These are phyloP conservation scores for Lanistes nyassanus DNA, from an alignment of 1,140 invertebrate genomes.

Conservation along the genomic window DNA sequence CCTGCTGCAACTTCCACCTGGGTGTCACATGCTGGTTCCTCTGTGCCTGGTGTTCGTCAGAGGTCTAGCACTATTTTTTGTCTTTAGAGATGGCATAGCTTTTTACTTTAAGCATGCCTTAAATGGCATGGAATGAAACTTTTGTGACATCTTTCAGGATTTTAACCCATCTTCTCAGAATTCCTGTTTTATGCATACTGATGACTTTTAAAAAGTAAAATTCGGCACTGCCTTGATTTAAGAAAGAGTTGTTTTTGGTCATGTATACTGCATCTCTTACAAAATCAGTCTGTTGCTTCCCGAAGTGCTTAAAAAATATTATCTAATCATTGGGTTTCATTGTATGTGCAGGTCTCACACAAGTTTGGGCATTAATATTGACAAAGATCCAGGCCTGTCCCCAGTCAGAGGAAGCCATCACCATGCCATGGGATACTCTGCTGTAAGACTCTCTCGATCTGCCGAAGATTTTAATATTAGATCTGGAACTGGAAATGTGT, in stretches of 20 bases:
- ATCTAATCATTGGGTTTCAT: neutral
- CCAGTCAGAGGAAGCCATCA: conserved; percentile 43
- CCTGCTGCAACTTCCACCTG: conserved; percentile 55
- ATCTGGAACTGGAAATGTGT: neutral
- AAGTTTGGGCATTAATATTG: conserved; percentile 53
- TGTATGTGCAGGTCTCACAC: conserved; percentile 45
- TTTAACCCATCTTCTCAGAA: no score
- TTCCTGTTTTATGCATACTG: no score
- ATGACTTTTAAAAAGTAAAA: no score
- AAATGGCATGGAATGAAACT: no score
- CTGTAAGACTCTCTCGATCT: conserved; percentile 26
- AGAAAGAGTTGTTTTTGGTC: no score
- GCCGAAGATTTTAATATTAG: neutral
- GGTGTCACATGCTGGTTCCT: conserved; percentile 43
- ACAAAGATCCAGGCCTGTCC: conserved; percentile 49
- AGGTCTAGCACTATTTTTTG: conserved; percentile 34
- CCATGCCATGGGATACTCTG: conserved; percentile 29
- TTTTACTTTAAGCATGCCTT: no score
- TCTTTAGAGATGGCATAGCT: no score
- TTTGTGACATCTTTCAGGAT: no score
- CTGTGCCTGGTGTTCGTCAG: conserved; percentile 28
- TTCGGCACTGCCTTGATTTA: no score
- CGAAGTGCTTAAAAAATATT: no score
- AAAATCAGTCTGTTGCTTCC: no score
- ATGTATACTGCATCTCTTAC: no score